Evolutionary conservation across 2,888 invertebrate genomes (phyloP), one percentile per base, ranked within the genome.

Genomic region (Willowsia nigromaculata): DNA sequence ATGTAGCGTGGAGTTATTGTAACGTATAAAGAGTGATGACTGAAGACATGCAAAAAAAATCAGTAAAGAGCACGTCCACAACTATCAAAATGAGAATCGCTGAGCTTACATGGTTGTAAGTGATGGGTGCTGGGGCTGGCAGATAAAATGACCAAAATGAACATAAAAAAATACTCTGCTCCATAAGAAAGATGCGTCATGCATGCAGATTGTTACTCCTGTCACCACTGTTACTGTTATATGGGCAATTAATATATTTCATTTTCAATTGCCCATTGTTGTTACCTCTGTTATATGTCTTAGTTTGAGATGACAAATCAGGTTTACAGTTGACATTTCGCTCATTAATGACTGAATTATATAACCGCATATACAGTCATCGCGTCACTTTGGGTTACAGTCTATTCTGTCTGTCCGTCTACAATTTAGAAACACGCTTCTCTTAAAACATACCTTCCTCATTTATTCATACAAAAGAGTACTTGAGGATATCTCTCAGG

Each of bases 31-130:
- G 62, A 62, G 4, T 3, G 15, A 22, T 68, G 68, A 18, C 22
- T 18, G 68, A 68, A 68, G 68, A 68, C 68, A 68, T 40, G 68
- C 68, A 40, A 68, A 68, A n/a, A n/a, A 37, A 40, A 68, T 40
- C 68, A 37, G 68, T 68, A 68, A 68, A 50, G 18, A 13, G 68
- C 40, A 40, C 18, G 22, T 40, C 37, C 7, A 40, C 40, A 22
- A 9, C 37, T n/a, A 30, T 65, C 33, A n/a, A 15, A 33, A 59
- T 27, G 27, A 13, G 62, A 33, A n/a, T 65, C 15, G 62, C 33
- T 27, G n/a, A 59, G 59, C 7, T 33, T 13, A 0, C n/a, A n/a
- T n/a, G n/a, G n/a, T n/a, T n/a, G 15, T 11, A 33, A 65, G 22
- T n/a, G 62, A 65, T 65, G 62, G 62, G 62, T 65, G 62, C 62